These are phyloP conservation scores for Megamerina dolium DNA, from an alignment of 2,888 invertebrate species.

Conservation along the genomic window DNA sequence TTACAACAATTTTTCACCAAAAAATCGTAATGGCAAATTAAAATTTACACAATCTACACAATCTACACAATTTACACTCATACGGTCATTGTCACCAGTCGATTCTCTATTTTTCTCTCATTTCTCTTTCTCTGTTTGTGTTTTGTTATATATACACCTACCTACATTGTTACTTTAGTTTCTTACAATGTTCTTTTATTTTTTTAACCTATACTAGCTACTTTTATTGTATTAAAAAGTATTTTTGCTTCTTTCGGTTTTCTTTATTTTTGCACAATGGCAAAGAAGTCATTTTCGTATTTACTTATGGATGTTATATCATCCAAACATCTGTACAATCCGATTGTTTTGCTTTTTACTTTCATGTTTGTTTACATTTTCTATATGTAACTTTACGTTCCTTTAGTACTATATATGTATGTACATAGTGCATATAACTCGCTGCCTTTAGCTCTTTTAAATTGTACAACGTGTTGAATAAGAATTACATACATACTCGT, in stretches of 20 bases:
- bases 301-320: constrained; percentile 26
- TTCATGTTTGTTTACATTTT: not conserved
- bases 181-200: too few species aligned
- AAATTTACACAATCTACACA: constrained; percentile 7
- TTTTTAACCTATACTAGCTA: too few species aligned
- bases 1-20: constrained; percentile 36
- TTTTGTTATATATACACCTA: too few species aligned
- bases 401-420: not conserved
- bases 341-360: constrained; percentile 22
- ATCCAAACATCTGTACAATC: constrained; percentile 35
- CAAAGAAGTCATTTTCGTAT: constrained; percentile 32
- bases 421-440: too few species aligned
- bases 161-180: not conserved
- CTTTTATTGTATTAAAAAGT: too few species aligned
- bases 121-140: too few species aligned
- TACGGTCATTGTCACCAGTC: too few species aligned
- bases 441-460: too few species aligned
- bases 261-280: not conserved
- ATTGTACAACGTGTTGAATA: too few species aligned
- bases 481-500: too few species aligned
- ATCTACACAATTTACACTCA: not conserved
- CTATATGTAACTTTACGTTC: not conserved
- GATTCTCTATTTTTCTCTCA: too few species aligned
- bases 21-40: constrained; percentile 1
- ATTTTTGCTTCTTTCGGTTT: not conserved